Evolutionary conservation across 1,140 invertebrate species (phyloP), one percentile per base, ranked within the genome.

Genomic region (Venturia canescens): DNA sequence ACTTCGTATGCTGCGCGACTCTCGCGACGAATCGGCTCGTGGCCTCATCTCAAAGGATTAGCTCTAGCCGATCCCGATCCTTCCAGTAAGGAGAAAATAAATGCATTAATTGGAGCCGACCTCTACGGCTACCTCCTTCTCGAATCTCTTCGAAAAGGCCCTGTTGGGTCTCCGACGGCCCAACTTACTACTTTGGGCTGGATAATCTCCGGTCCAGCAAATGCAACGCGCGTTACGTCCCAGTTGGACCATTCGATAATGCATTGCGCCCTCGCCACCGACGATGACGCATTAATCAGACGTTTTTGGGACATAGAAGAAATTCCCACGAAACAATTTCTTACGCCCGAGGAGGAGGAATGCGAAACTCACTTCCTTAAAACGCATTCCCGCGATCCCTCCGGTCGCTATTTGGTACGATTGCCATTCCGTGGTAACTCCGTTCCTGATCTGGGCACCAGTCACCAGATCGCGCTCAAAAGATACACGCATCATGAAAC

Each of bases 261-360:
- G 4, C 75, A 78, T 75, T 84, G 80, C 26, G 34, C 67, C 3
- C 5, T 0, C 18, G 50, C 11, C n/a, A 53, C 16, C 18, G 50
- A 53, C 50, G n/a, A n/a, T 18, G 78, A 79, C 1, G 18, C 63
- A 15, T 81, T 82, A 16, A n/a, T 86, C 23, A 79, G 48, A 31
- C 82, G 34, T 23, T 89, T 86, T 77, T 89, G 86, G 87, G 84
- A 87, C 63, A 76, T 86, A 5, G 88, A 88, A 38, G 86, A 88
- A n/a, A 69, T 88, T 11, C 31, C 29, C 7, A 7, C 18, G 3
- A 26, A 77, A 77, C n/a, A 18, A 53, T 44, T 50, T 16, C 79
- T 84, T 15, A 66, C 60, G 15, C 18, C 26, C 3, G 60, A 74
- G 48, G 82, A 86, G 5, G 29, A 82, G 78, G 79, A 79, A 66